Base-by-base conservation (phyloP, 2,797 vertebrate species). In the Argentina silus region DNA sequence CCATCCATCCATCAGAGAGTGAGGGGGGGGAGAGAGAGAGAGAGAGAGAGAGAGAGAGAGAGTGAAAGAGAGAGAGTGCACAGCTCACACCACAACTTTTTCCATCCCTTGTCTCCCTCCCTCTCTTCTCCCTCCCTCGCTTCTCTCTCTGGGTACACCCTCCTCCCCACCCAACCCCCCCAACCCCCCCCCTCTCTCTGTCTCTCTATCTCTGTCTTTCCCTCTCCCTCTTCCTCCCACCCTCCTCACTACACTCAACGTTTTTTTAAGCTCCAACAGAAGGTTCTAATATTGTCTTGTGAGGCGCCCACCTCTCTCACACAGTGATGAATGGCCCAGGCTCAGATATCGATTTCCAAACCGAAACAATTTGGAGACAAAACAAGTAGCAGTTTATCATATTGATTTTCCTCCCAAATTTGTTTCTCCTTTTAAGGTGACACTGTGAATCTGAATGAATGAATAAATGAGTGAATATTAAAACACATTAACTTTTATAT, bases 331-430 rank as follows among this genome's bases (percentile, higher is more conserved):
- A 95, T 93, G 89, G 81, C 88, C 88, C 82, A 72, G 80, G 91
- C 90, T 89, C 81, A 21, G 3, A 10, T 92, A 95, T 95, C 63
- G 94, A 95, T 95, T 94, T 94, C 92, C 91, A 94, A 94, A 95
- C 93, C 78, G 91, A 94, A 95, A 94, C 94, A 94, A 95, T 95
- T 94, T 95, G 91, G 88, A 89, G 89, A 90, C 92, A 92, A 94
- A 94, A 95, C 92, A 93, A 93, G 93, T 92, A 90, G 91, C 93
- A 93, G 90, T 95, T 95, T 93, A 93, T 94, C 94, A 93, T 93
- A 95, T 94, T 83, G 94, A 95, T 95, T 93, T 92, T 92, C 81
- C 64, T 86, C 89, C 90, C 88, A 91, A 92, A 91, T 90, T 91
- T 81, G 89, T 90, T 90, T 91, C 89, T 92, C 84, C 85, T 86